Conservation (phyloP, 2,888 invertebrate species). For the Drosophila nr. fundita region DNA sequence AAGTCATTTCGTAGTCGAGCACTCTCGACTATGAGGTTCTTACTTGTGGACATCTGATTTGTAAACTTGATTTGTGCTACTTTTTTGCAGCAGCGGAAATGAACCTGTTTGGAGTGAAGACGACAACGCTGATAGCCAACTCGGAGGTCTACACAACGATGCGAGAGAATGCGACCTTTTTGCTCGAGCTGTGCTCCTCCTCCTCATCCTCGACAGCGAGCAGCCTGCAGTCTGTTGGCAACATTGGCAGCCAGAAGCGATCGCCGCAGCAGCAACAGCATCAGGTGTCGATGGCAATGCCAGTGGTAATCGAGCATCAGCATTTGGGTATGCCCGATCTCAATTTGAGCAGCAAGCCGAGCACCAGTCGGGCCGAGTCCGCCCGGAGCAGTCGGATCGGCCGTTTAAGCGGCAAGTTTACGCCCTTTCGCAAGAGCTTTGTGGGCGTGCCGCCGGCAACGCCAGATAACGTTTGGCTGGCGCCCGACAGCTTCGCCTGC, state of each 20-base stretch:
- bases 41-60: not conserved
- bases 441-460: conserved; percentile 76
- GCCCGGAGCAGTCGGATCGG: conserved; percentile 82
- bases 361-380: conserved; percentile 83
- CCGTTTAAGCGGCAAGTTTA: conserved; percentile 73
- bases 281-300: conserved; percentile 73
- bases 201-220: conserved; percentile 75
- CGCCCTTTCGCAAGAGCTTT: conserved; percentile 82
- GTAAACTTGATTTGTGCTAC: not conserved
- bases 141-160: conserved; percentile 87
- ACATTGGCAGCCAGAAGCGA: conserved; percentile 60
- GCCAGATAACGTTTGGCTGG: conserved; percentile 84
- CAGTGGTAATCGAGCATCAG: conserved; percentile 84
- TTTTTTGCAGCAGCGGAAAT: conserved; percentile 77
- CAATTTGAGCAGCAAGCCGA: conserved; percentile 83
- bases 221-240: not conserved
- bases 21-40: not conserved
- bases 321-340: conserved; percentile 77
- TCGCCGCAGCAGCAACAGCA: conserved; percentile 76
- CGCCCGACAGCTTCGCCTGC: conserved; percentile 85
- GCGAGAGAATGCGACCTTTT: conserved; percentile 97
- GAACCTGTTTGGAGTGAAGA: conserved; percentile 85
- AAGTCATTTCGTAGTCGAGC: not conserved
- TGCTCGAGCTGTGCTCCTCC: conserved; percentile 91
- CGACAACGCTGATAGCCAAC: conserved; percentile 83